These are phyloP conservation scores for Anguilla anguilla DNA, from an alignment of 2,797 vertebrate species.

Conservation along the genomic window DNA sequence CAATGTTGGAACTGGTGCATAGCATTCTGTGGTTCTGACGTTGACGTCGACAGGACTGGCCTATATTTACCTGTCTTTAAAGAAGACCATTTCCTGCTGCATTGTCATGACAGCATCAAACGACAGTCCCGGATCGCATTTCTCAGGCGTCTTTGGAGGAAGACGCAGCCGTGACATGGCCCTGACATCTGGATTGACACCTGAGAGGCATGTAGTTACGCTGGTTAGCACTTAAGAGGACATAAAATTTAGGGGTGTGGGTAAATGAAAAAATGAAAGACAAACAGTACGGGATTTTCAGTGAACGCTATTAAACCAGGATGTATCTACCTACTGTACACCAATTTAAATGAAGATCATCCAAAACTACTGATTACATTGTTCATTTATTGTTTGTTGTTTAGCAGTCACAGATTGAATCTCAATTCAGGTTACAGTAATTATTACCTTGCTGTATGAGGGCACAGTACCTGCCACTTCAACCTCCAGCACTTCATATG, in stretches of 20 bases:
- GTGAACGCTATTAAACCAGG: not conserved
- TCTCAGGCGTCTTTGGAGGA: constrained; percentile 85
- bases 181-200: constrained; percentile 48
- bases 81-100: constrained; percentile 82
- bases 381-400: too few species aligned
- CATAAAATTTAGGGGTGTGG: not conserved
- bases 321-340: too few species aligned
- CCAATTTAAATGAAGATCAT: too few species aligned
- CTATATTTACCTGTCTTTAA: constrained; percentile 82
- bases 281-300: not conserved
- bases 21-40: not conserved
- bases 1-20: not conserved
- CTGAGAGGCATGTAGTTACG: constrained; percentile 34
- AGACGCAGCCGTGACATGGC: constrained; percentile 64
- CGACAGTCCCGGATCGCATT: constrained; percentile 79
- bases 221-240: not conserved
- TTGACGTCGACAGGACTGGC: not conserved
- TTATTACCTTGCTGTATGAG: not conserved
- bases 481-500: not conserved
- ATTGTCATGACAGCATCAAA: constrained; percentile 83
- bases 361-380: too few species aligned
- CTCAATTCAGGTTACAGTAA: not conserved
- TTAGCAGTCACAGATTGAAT: not conserved
- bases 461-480: not conserved
- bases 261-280: not conserved